Conservation (phyloP, 2,888 invertebrate genomes). For the Fragum whitleyi region DNA sequence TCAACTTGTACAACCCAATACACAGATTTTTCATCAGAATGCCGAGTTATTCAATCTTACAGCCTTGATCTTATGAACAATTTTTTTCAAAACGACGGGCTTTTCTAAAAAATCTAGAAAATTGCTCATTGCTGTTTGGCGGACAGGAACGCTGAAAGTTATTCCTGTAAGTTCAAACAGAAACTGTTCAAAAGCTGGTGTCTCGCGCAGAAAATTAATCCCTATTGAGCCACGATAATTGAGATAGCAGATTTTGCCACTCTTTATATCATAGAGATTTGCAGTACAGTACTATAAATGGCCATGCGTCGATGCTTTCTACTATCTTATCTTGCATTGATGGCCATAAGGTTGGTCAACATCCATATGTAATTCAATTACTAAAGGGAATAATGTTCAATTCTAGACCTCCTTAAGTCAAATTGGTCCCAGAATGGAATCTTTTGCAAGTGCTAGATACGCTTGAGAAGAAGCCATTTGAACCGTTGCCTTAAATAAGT, state of each 20-base stretch:
- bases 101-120: conserved; percentile 48
- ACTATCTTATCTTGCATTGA: conserved; percentile 37
- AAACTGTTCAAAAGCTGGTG: conserved; percentile 50
- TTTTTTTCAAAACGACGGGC: conserved; percentile 7
- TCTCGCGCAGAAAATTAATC: conserved; percentile 44
- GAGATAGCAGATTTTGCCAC: conserved; percentile 47
- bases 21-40: conserved; percentile 12
- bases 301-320: conserved; percentile 53
- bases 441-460: conserved; percentile 35
- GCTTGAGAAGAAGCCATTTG: conserved; percentile 48
- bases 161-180: conserved; percentile 38
- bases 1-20: conserved; percentile 11
- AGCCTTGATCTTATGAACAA: conserved; percentile 29
- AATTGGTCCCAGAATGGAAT: conserved; percentile 55
- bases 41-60: conserved; percentile 16
- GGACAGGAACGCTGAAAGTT: conserved; percentile 45
- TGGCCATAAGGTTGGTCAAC: conserved; percentile 26
- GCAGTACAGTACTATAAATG: conserved; percentile 48
- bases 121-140: conserved; percentile 43
- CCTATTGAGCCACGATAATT: conserved; percentile 40
- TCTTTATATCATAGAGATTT: conserved; percentile 30
- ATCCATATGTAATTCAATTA: conserved; percentile 51
- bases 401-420: conserved; percentile 35
- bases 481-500: conserved; percentile 39
- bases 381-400: conserved; percentile 53